Evolutionary conservation across 2,113 vertebrate genomes (phyloP).

Genomic region (Chaetura pelagica): DNA sequence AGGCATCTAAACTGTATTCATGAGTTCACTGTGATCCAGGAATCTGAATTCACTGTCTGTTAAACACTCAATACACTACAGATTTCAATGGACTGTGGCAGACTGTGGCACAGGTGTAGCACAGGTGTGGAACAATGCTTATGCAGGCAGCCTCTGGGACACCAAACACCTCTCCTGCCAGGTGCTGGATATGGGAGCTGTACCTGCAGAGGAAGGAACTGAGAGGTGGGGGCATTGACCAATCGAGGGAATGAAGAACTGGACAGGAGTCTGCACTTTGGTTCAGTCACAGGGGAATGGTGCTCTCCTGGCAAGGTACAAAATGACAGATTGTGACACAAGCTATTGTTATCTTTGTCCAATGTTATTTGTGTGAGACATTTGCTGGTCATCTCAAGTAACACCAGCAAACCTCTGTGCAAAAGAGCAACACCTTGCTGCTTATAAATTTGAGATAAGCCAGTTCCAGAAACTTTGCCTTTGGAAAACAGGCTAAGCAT

Average conservation of each 20-base stretch:
- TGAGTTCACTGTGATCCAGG: neutral
- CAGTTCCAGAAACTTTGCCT: constrained; percentile 3
- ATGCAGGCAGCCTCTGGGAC: neutral
- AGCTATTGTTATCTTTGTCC: neutral
- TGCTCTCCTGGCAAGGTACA: neutral
- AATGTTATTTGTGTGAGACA: neutral
- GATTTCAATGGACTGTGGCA: neutral
- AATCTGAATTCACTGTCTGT: neutral
- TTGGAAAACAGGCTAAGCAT: neutral
- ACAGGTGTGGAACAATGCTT: neutral
- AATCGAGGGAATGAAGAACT: neutral
- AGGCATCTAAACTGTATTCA: neutral
- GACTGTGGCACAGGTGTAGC: neutral
- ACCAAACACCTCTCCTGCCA: neutral
- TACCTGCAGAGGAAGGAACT: neutral
- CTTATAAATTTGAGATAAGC: neutral
- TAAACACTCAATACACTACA: neutral
- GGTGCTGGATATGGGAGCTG: neutral
- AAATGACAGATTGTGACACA: neutral
- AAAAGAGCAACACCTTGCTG: neutral
- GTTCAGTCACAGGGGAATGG: neutral
- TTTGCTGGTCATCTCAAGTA: neutral
- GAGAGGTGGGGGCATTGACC: neutral
- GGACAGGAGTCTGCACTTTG: neutral
- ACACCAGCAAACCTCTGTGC: neutral